Evolutionary conservation across 2,797 vertebrate genomes (phyloP), one percentile per base, ranked within the genome.

Genomic region (Lepilemur septentrionalis): DNA sequence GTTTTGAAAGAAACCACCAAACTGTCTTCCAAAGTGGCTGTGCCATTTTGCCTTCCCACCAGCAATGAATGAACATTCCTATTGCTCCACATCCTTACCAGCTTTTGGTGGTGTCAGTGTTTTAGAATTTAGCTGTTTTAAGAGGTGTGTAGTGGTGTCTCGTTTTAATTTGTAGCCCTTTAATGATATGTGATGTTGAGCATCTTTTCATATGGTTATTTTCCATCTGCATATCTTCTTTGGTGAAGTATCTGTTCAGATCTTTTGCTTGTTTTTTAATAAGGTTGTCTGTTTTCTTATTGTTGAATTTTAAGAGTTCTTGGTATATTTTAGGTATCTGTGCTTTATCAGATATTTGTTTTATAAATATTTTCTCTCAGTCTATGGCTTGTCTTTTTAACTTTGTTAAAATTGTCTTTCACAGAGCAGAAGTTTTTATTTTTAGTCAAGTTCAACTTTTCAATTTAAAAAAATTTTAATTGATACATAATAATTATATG

Each of bases 311-410:
- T 86, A 41, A 80, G 23, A 75, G 28, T 82, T 61, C 22, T 55
- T 81, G 46, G 25, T 38, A 32, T 95, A 38, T 69, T 92, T 88
- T 95, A n/a, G 43, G 59, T 88, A 57, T 22, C 43, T 38, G 59
- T 87, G 10, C 30, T 95, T 87, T 87, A 65, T 65, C 20, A 65
- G 38, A 55, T 46, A n/a, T 0, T 59, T 72, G 38, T 86, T 81
- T 95, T 81, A 38, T 18, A 86, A 75, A 81, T 73, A 87, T 87
- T 87, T 92, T 87, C 22, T 81, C 76, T 48, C 11, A 95, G 10
- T 67, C 28, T 81, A 28, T 87, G n/a, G 38, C 35, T 88, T 63
- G 13, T 81, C 48, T 83, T 50, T 48, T 78, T 79, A 55, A 55
- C 43, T 79, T 35, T 94, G 61, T 92, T 93, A 52, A 48, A 94